Evolutionary conservation across 2,113 vertebrate genomes (phyloP).

Genomic region (Tachysurus vachellii): DNA sequence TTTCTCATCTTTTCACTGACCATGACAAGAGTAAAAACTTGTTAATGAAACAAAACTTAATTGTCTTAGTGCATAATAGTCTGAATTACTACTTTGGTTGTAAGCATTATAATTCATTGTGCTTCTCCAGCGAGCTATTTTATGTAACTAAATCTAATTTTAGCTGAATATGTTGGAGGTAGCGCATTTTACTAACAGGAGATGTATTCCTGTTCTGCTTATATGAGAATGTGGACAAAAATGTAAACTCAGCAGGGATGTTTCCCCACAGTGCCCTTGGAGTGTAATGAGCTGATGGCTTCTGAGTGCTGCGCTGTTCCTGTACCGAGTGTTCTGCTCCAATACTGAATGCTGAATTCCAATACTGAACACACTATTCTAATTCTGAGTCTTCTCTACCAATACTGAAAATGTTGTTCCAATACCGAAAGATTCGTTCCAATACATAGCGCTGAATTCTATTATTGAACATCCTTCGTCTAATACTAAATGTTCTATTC

Average conservation of each 20-base stretch:
- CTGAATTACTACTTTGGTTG: background rate
- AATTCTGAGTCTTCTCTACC: too few relatives aligned
- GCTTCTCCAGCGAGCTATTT: background rate
- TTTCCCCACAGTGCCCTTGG: background rate
- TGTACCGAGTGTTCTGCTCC: background rate
- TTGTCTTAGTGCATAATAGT: background rate
- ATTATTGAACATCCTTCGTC: background rate
- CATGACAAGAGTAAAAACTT: background rate
- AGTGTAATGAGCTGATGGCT: slow-evolving; percentile 27
- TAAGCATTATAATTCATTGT: background rate
- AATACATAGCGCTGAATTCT: background rate
- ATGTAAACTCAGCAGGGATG: slow-evolving; percentile 7
- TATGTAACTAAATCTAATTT: background rate
- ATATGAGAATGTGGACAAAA: slow-evolving; percentile 52
- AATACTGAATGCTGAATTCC: background rate
- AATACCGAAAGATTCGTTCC: background rate
- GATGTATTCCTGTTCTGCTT: slow-evolving; percentile 37
- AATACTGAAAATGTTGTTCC: background rate
- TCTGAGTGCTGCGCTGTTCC: background rate
- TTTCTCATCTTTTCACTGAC: background rate
- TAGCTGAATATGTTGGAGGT: background rate
- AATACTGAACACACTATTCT: background rate
- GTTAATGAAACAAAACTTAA: background rate
- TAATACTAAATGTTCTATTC: too few relatives aligned
- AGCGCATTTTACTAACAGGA: background rate